These are phyloP conservation scores for Penaeus vannamei DNA, from an alignment of 1,140 invertebrate genomes.

Conservation along the genomic window DNA sequence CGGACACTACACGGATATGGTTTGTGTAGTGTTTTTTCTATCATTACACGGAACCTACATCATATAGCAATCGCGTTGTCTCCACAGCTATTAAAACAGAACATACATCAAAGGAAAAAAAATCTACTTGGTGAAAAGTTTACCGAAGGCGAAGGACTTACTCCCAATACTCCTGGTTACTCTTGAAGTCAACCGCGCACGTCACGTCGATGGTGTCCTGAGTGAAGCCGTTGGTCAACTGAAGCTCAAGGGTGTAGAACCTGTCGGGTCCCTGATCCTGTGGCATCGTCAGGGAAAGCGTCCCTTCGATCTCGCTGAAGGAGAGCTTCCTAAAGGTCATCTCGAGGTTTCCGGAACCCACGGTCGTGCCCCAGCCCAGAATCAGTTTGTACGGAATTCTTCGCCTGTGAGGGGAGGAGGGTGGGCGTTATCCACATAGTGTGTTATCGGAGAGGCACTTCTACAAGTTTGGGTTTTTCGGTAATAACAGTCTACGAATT, in stretches of 20 bases:
- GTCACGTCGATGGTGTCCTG: conserved; percentile 58
- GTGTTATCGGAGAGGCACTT: too few relatives aligned
- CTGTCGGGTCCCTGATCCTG: conserved; percentile 30
- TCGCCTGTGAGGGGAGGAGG: conserved; percentile 1
- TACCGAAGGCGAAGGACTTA: conserved; percentile 43
- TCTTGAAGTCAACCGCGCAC: conserved; percentile 47
- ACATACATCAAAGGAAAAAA: not conserved
- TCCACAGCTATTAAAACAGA: not conserved
- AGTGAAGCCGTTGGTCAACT: conserved; percentile 47
- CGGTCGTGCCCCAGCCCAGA: conserved; percentile 45
- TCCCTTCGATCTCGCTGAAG: conserved; percentile 41
- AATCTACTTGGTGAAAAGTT: not conserved
- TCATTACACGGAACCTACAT: too few relatives aligned
- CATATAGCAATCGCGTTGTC: not conserved
- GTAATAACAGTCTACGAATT: too few relatives aligned
- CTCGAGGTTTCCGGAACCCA: conserved; percentile 48
- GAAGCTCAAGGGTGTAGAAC: conserved; percentile 48
- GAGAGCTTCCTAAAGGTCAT: conserved; percentile 34
- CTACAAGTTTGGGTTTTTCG: too few relatives aligned
- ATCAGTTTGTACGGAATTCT: conserved; percentile 39
- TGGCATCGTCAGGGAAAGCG: conserved; percentile 14
- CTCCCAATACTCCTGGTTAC: conserved; percentile 61
- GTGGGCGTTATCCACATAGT: not conserved
- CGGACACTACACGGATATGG: too few relatives aligned
- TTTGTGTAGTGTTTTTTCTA: too few relatives aligned